A percentile compares a stretch with the other conserved stretches of the same genome.
Evolutionary conservation across 2,113 vertebrate genomes (phyloP).

Genomic region (Paradisaea rubra): DNA sequence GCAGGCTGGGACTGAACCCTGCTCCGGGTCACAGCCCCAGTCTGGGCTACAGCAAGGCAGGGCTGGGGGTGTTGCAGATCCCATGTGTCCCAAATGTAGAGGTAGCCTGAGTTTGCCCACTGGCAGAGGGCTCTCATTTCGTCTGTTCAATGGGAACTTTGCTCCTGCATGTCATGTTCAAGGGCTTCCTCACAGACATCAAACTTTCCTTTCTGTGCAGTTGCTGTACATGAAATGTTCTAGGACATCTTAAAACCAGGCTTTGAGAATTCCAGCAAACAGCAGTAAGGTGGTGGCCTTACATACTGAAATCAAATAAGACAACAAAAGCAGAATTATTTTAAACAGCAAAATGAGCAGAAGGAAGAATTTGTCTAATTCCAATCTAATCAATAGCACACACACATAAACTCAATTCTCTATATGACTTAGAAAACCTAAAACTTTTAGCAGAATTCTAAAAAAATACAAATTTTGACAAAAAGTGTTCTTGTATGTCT

Average conservation of each 20-base stretch:
- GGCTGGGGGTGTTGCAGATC: not conserved
- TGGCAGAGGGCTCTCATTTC: not conserved
- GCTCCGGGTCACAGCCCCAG: not conserved
- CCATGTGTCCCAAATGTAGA: not conserved
- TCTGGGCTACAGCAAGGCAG: not conserved
- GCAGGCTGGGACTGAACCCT: not conserved
- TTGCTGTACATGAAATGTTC: not conserved
- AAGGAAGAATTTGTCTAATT: not conserved
- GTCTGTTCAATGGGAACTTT: not conserved
- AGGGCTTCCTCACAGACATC: not conserved
- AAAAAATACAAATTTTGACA: not conserved
- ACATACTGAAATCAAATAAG: not conserved
- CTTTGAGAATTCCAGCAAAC: not conserved
- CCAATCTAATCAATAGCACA: not conserved
- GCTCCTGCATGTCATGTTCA: not conserved
- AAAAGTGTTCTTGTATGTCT: not conserved
- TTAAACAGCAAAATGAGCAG: not conserved
- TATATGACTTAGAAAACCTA: not conserved
- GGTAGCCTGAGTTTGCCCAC: accelerated
- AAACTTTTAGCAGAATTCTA: not conserved
- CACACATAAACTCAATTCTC: not conserved
- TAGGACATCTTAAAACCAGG: not conserved
- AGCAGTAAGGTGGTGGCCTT: not conserved
- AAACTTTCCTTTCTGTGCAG: not conserved
- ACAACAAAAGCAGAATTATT: not conserved